Base-by-base conservation (phyloP, 2,113 vertebrate species). In the Orcinus orca region DNA sequence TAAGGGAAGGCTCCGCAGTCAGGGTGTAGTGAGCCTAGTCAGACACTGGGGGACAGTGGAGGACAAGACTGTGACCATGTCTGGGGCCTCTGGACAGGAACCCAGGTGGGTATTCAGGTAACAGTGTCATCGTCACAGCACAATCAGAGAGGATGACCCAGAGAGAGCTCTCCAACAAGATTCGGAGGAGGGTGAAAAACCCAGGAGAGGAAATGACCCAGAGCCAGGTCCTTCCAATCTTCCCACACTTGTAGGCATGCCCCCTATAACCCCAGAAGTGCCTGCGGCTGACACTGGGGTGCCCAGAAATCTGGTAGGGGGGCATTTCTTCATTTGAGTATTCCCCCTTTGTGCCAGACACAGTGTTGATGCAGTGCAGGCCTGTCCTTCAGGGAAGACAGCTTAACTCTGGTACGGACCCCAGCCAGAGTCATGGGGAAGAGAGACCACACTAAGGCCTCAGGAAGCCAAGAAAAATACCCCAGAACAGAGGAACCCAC, bases 11-110 rank as follows among this genome's bases (percentile, higher is more conserved):
- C 6, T 55, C 41, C 6, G 38, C 3, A 11, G 36, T 21, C 47
- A 83, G 26, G 26, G 23, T 81, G 85, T 74, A 94, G 33, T 94
- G 55, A 74, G 17, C 44, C 11, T 1, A 31, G 29, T 47, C 0
- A 38, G 44, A 83, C 97, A 93, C 95, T 77, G 13, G 93, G 31
- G 41, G 83, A 33, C 83, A 21, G 38, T 17, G 6, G 92, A 95
- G 86, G 92, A 94, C 79, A 76, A 81, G 60, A 9, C 44, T 96
- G 87, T 36, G 58, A 83, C 36, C 2, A 0, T 2, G 8, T 71
- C 47, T 26, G 18, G 10, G 26, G 14, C 33, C 10, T 92, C n/a
- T 10, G 13, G 4, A 10, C 15, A 7, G 77, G 25, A 74, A 62
- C 1, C 6, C 36, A 21, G 73, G 13, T 11, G 3, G 29, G 33